These are phyloP conservation scores for Pelecanus crispus DNA, from an alignment of 2,113 vertebrate species.

Conservation along the genomic window DNA sequence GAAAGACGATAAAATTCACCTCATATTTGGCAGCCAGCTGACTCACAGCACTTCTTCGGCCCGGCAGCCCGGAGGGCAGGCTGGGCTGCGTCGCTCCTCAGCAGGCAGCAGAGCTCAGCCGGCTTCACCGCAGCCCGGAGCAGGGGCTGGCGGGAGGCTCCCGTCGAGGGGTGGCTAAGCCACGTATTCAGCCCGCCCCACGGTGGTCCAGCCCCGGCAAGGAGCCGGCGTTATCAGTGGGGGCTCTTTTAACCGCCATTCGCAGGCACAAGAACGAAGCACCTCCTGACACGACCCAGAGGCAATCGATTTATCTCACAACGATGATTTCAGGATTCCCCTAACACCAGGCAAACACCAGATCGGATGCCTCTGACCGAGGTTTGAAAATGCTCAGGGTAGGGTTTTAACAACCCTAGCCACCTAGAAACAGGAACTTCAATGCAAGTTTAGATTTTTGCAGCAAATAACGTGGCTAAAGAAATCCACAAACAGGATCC, in stretches of 20 bases:
- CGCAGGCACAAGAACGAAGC: neutral
- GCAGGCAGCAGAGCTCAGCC: neutral
- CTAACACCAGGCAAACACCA: neutral
- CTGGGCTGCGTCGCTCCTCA: neutral
- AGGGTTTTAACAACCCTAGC: neutral
- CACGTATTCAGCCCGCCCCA: neutral
- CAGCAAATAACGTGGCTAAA: neutral
- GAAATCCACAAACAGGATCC: neutral
- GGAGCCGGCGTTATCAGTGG: neutral
- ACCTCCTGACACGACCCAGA: neutral
- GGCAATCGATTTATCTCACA: neutral
- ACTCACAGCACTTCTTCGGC: neutral
- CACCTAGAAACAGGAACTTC: neutral
- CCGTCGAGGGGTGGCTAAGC: accelerated
- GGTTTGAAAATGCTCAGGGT: neutral
- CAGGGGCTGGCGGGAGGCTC: neutral
- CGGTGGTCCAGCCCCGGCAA: neutral
- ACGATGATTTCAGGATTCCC: neutral
- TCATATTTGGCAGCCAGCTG: neutral
- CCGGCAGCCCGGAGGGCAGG: neutral
- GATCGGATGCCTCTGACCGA: neutral
- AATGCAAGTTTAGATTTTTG: neutral
- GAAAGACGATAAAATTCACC: neutral
- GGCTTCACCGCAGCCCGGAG: too few relatives aligned
- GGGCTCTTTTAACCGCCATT: neutral